A percentile compares a stretch with the other conserved stretches of the same genome.
Evolutionary conservation across 2,888 invertebrate genomes (phyloP).

Genomic region (Troides helena): DNA sequence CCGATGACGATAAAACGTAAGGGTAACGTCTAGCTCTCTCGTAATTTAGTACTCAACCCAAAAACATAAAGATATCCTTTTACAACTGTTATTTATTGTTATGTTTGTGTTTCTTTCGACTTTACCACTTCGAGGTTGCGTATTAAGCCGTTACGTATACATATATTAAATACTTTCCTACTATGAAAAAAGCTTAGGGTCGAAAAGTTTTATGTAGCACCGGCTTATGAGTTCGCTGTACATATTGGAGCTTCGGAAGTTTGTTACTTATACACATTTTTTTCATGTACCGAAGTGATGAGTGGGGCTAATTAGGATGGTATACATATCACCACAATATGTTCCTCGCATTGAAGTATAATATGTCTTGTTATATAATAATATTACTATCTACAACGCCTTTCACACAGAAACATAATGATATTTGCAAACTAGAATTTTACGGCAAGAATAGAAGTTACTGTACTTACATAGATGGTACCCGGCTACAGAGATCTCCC

Average conservation of each 20-base stretch:
- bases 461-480: too few species aligned
- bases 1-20: slow-evolving; percentile 26
- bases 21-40: slow-evolving; percentile 10
- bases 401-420: too few species aligned
- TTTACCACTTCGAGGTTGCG: slow-evolving; percentile 21
- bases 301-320: too few species aligned
- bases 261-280: not conserved
- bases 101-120: slow-evolving; percentile 27
- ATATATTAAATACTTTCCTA: slow-evolving; percentile 18
- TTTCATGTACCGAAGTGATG: too few species aligned
- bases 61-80: slow-evolving; percentile 31
- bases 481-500: too few species aligned
- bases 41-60: slow-evolving; percentile 29
- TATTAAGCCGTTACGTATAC: slow-evolving; percentile 17
- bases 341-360: too few species aligned
- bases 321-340: too few species aligned
- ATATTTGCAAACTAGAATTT: too few species aligned
- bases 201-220: not conserved
- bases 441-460: too few species aligned
- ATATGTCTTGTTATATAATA: too few species aligned
- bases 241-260: slow-evolving; percentile 2
- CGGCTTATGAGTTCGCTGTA: not conserved
- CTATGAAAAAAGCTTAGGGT: slow-evolving; percentile 14
- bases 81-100: slow-evolving; percentile 30
- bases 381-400: too few species aligned